Evolutionary conservation across 2,797 vertebrate species (phyloP).

Genomic region (Chaenodraco wilsoni): DNA sequence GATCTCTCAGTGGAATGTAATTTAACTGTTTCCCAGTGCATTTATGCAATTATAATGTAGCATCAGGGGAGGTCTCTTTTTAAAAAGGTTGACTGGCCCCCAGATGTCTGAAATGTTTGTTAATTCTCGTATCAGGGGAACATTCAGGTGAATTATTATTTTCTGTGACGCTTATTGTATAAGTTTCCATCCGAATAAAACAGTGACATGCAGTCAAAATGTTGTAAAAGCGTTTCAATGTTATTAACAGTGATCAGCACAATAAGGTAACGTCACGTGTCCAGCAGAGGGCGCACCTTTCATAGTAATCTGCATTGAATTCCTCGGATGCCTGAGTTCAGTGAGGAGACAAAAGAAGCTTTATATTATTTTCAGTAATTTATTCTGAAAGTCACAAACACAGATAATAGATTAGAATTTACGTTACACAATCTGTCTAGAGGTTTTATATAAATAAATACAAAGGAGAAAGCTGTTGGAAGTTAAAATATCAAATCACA

Average conservation of each 20-base stretch:
- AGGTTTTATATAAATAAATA: slow-evolving; percentile 76
- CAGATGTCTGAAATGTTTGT: slow-evolving; percentile 11
- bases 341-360: not conserved
- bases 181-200: slow-evolving; percentile 64
- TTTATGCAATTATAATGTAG: slow-evolving; percentile 41
- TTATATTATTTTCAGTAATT: slow-evolving; percentile 40
- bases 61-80: slow-evolving; percentile 16
- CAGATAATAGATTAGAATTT: slow-evolving; percentile 39
- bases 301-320: not conserved
- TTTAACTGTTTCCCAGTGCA: slow-evolving; percentile 42
- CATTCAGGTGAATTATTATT: slow-evolving; percentile 35
- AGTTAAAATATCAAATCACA: slow-evolving; percentile 55
- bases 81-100: not conserved
- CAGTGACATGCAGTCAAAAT: slow-evolving; percentile 9
- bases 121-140: slow-evolving; percentile 21
- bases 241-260: not conserved
- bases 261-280: not conserved
- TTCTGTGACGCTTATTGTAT: slow-evolving; percentile 27
- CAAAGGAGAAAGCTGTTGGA: slow-evolving; percentile 57
- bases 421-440: slow-evolving; percentile 37
- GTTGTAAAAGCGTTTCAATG: not conserved
- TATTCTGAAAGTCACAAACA: slow-evolving; percentile 66
- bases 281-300: slow-evolving; percentile 60
- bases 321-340: not conserved
- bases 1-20: slow-evolving; percentile 52